These are phyloP conservation scores for Lasioglossum morio DNA, from an alignment of 2,888 invertebrate species.

Conservation along the genomic window DNA sequence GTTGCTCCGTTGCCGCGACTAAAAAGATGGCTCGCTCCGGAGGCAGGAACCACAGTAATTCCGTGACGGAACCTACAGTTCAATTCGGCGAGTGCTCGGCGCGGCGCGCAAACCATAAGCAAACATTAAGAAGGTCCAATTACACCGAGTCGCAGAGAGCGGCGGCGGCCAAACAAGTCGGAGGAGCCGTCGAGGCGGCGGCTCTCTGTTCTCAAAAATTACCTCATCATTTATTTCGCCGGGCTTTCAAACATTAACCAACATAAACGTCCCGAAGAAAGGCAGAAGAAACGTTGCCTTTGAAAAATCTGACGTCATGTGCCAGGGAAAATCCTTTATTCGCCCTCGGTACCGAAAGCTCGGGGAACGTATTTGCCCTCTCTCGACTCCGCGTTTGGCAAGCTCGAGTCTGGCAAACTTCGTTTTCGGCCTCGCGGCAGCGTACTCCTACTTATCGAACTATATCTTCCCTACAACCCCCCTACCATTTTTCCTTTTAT, in stretches of 20 bases:
- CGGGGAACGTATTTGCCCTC: constrained; percentile 70
- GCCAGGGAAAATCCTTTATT: constrained; percentile 66
- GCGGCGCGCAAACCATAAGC: constrained; percentile 1
- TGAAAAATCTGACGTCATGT: constrained; percentile 59
- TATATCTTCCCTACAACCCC: constrained; percentile 51
- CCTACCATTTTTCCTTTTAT: constrained; percentile 37
- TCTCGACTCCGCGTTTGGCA: constrained; percentile 70
- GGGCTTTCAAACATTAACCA: constrained; percentile 22
- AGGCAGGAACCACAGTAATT: not conserved
- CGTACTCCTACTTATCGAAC: constrained; percentile 70
- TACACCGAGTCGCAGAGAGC: not conserved
- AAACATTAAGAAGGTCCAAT: constrained; percentile 12
- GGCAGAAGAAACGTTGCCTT: constrained; percentile 44
- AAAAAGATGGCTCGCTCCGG: not conserved
- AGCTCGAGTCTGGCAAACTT: constrained; percentile 71
- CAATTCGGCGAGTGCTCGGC: constrained; percentile 1
- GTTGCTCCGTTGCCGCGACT: not conserved
- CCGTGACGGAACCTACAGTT: not conserved
- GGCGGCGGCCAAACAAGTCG: not conserved
- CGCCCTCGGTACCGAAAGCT: constrained; percentile 58
- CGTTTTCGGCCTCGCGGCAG: constrained; percentile 56
- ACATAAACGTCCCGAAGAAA: constrained; percentile 24
- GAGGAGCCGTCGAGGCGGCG: not conserved
- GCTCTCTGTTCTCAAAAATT: not conserved
- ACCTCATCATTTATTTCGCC: constrained; percentile 36